Evolutionary conservation across 2,888 invertebrate species (phyloP), one percentile per base, ranked within the genome.

Genomic region (Drosophila diplacantha): DNA sequence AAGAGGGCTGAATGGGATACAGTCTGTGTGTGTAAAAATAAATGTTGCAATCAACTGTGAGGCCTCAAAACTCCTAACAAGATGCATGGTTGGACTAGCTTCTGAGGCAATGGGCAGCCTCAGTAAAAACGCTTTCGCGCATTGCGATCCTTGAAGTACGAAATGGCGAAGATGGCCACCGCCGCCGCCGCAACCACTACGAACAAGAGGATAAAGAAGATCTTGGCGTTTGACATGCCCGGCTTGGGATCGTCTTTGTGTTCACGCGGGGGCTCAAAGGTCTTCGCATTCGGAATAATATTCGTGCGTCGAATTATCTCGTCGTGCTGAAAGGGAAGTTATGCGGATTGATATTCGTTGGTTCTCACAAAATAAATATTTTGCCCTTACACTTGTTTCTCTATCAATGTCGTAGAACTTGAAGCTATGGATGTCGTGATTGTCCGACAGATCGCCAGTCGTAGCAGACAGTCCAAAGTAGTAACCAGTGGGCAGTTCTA

Each of bases 391-490:
- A 57, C 74, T 92, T 67, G 92, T 91, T 54, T 94, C 91, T 54
- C 93, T 88, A 85, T 98, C 97, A 60, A 99, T 90, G 87, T 99
- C 97, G 85, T 94, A 99, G 85, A 98, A 92, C 89, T 96, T 95
- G 66, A 99, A 91, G 2, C 96, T 93, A 68, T 96, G 91, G 67
- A 99, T 91, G 88, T 99, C 99, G 88, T 99, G 99, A 88, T 95
- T 97, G 90, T 99, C 99, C 66, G 95, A 93, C 43, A 99, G 90
- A 87, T 99, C 98, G 3, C 99, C 99, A 0, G 99, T 99, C 1
- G 97, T 97, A 0, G 99, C 97, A 0, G 97, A 94, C 5, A 96
- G 90, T 3, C 99, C 99, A 87, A 98, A 94, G 89, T 91, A 97
- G 89, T 98, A 99, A 0, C 97, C 97, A 0, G 98, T 97, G 0